phyloP scores from a whole-genome alignment of 2,797 vertebrate genomes.

The Chaetophractus vellerosus region DNA sequence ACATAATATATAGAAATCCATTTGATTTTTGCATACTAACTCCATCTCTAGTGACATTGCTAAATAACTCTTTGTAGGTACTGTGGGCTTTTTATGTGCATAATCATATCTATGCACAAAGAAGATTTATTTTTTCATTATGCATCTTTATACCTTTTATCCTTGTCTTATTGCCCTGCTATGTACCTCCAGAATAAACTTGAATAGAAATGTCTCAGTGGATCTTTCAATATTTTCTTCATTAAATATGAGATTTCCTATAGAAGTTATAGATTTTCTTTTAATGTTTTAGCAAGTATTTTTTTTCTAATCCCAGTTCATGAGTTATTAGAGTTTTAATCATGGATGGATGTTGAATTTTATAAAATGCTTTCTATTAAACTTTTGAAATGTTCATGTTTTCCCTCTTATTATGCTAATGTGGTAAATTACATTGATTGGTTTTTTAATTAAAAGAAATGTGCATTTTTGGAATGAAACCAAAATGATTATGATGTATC shows the following conservation, averaged over 20 bases:
- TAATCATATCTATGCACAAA: background rate
- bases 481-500: background rate
- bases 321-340: background rate
- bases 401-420: background rate
- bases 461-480: background rate
- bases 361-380: background rate
- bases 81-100: background rate
- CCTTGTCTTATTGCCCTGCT: background rate
- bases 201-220: background rate
- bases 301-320: background rate
- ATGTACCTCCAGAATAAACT: background rate
- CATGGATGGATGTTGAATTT: background rate
- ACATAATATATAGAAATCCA: background rate
- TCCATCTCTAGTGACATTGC: background rate
- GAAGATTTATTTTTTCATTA: background rate
- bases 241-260: background rate
- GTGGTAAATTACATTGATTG: background rate
- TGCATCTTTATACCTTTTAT: background rate
- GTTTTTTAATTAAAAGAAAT: background rate
- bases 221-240: background rate
- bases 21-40: slow-evolving; percentile 9
- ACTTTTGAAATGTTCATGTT: background rate
- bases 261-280: background rate
- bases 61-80: background rate
- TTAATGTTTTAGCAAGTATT: background rate